Percentiles rank a stretch among this genome's conserved stretches.
phyloP scores from a whole-genome alignment of 2,113 vertebrate genomes.

The Chascanopsetta lugubris region DNA sequence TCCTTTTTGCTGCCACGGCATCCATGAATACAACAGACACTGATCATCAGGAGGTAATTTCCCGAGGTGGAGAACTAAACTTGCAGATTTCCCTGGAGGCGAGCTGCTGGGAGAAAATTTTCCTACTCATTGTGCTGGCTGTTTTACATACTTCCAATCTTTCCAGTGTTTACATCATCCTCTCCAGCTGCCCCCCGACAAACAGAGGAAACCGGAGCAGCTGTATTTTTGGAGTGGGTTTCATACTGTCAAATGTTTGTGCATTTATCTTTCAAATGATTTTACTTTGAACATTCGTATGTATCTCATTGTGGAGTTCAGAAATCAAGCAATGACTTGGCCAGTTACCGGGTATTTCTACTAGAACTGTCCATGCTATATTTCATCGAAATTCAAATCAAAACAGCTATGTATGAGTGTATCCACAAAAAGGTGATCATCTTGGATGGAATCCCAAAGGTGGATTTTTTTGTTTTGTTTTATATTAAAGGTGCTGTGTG shows the following conservation, averaged over 20 bases:
- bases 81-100: conserved; percentile 52
- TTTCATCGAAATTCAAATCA: too few relatives aligned
- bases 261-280: conserved; percentile 2
- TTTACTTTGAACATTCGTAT: neutral
- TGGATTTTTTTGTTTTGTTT: too few relatives aligned
- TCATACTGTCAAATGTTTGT: neutral
- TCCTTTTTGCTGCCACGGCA: conserved; percentile 9
- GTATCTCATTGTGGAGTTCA: neutral
- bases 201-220: neutral
- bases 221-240: neutral
- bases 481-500: too few relatives aligned
- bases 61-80: conserved; percentile 40
- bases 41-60: conserved; percentile 63
- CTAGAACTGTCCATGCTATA: too few relatives aligned
- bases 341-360: too few relatives aligned
- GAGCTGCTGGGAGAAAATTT: conserved; percentile 25
- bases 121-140: conserved; percentile 9
- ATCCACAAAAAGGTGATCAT: too few relatives aligned
- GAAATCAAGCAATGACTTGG: neutral
- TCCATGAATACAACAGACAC: conserved; percentile 46
- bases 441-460: too few relatives aligned
- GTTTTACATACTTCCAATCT: conserved; percentile 44
- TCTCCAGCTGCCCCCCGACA: neutral
- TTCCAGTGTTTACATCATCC: conserved; percentile 50
- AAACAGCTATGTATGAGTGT: too few relatives aligned